A percentile compares a stretch with the other conserved stretches of the same genome.
Evolutionary conservation across 2,888 invertebrate genomes (phyloP).

Genomic region (Dicyrtoma fusca): DNA sequence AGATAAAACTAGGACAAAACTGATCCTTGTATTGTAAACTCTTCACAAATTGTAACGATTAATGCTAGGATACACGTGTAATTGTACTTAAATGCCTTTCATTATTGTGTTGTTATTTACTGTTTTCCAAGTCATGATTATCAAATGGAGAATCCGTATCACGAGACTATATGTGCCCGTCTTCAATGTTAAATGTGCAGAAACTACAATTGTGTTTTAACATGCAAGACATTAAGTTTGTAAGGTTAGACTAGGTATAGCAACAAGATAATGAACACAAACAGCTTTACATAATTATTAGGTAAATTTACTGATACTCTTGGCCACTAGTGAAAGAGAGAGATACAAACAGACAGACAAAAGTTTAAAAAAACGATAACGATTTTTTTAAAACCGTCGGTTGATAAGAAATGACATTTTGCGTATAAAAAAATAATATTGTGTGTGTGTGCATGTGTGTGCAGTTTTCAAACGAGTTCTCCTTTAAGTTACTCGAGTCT

Average conservation of each 20-base stretch:
- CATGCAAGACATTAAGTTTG: constrained; percentile 23
- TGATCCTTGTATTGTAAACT: constrained; percentile 4
- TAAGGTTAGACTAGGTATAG: background rate
- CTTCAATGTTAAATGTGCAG: constrained; percentile 23
- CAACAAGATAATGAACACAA: constrained; percentile 9
- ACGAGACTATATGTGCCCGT: constrained; percentile 31
- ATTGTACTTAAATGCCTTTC: constrained; percentile 38
- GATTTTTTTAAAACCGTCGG: background rate
- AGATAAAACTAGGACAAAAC: constrained; percentile 4
- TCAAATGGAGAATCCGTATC: constrained; percentile 24
- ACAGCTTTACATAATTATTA: background rate
- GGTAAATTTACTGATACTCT: constrained; percentile 17
- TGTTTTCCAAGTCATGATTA: constrained; percentile 35
- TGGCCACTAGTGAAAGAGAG: constrained; percentile 14
- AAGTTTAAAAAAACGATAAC: constrained; percentile 4
- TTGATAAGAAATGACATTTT: background rate
- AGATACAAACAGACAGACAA: background rate
- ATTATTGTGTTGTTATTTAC: constrained; percentile 32
- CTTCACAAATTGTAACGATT: constrained; percentile 18
- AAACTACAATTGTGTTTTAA: constrained; percentile 5
- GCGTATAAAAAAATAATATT: background rate
- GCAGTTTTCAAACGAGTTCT: background rate
- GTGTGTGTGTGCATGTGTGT: background rate
- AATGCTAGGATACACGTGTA: constrained; percentile 11
- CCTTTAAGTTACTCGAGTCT: too few species aligned